Evolutionary conservation across 2,113 vertebrate genomes (phyloP).

Genomic region (Piaya cayana): DNA sequence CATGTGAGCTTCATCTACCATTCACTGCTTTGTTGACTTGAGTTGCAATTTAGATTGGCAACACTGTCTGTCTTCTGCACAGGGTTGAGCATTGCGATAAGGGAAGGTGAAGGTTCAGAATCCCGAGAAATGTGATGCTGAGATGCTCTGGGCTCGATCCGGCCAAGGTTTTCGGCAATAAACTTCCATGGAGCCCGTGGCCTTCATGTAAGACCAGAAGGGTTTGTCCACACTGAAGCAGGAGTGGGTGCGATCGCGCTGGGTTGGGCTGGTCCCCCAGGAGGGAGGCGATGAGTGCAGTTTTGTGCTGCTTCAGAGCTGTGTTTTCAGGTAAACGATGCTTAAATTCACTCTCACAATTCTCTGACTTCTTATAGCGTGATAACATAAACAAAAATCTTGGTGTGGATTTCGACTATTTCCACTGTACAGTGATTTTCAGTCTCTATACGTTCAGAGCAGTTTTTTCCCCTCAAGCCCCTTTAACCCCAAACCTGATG

Average conservation of each 20-base stretch:
- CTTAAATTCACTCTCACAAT: background rate
- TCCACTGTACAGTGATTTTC: background rate
- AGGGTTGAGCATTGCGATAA: background rate
- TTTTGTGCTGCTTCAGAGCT: background rate
- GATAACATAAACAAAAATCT: background rate
- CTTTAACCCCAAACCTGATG: background rate
- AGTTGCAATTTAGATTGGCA: background rate
- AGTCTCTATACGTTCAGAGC: background rate
- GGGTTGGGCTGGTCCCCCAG: background rate
- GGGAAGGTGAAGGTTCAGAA: background rate
- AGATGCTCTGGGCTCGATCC: accelerated
- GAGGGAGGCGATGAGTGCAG: background rate
- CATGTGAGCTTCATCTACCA: background rate
- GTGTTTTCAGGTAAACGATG: background rate
- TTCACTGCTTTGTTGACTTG: background rate
- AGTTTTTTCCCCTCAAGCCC: background rate
- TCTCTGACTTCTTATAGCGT: background rate
- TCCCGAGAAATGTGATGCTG: background rate
- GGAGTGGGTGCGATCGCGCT: background rate
- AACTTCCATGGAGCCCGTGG: background rate
- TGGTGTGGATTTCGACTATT: background rate
- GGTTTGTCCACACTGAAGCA: accelerated
- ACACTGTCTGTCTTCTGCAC: background rate
- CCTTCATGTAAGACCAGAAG: accelerated
- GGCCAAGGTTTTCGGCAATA: background rate